Evolutionary conservation across 2,113 vertebrate species (phyloP).

Genomic region (Gulo gulo): DNA sequence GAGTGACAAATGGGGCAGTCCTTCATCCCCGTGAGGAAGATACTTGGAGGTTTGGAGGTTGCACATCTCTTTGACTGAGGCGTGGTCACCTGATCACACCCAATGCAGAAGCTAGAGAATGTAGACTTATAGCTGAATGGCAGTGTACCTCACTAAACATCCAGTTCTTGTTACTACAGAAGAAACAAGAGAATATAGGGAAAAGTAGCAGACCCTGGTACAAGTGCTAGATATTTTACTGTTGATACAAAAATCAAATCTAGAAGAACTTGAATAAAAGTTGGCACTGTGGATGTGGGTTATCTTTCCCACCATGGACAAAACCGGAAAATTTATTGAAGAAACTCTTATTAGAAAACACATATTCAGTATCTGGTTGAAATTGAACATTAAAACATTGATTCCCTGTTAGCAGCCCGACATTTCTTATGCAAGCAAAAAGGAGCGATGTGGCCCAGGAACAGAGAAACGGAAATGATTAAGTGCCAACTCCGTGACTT

Average conservation of each 20-base stretch:
- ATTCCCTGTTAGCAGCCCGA: slow-evolving; percentile 60
- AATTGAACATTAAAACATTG: not conserved
- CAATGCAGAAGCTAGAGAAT: not conserved
- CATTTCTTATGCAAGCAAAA: slow-evolving; percentile 59
- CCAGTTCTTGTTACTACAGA: not conserved
- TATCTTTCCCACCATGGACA: not conserved
- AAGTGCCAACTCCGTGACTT: slow-evolving; percentile 77
- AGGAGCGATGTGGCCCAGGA: slow-evolving; percentile 56
- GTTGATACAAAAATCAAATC: not conserved
- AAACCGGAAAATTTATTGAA: not conserved
- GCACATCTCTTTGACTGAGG: not conserved
- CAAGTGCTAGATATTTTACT: not conserved
- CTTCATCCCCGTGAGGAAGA: not conserved
- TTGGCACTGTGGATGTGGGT: not conserved
- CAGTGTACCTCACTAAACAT: not conserved
- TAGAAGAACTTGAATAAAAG: not conserved
- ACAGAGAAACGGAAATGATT: slow-evolving; percentile 69
- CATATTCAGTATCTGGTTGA: not conserved
- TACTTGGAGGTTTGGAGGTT: not conserved
- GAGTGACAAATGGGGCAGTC: not conserved
- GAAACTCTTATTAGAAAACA: not conserved
- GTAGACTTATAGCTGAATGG: not conserved
- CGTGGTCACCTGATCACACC: not conserved
- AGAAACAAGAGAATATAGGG: not conserved
- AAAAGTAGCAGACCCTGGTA: not conserved